phyloP scores from a whole-genome alignment of 2,888 invertebrate genomes.

The Strigamia transsilvanica region DNA sequence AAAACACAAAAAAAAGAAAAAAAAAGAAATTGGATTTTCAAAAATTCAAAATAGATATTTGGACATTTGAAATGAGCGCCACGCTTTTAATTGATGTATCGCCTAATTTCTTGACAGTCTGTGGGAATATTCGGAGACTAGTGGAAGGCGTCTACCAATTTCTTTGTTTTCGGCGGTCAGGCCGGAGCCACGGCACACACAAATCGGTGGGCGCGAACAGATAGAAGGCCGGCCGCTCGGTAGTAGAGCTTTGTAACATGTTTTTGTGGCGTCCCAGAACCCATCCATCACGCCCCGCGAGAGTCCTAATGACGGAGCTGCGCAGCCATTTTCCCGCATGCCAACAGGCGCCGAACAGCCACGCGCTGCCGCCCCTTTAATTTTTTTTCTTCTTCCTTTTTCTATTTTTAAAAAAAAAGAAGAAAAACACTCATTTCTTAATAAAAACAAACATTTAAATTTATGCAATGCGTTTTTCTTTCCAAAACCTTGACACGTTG shows the following conservation, averaged over 20 bases:
- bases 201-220: constrained; percentile 27
- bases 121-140: not conserved
- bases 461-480: not conserved
- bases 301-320: constrained; percentile 19
- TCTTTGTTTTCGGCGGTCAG: constrained; percentile 13
- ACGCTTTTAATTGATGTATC: not conserved
- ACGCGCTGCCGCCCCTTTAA: not conserved
- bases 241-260: constrained; percentile 3
- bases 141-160: not conserved
- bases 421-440: not conserved
- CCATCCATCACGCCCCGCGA: constrained; percentile 32
- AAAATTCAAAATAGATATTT: not conserved
- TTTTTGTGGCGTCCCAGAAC: constrained; percentile 1
- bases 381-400: not conserved
- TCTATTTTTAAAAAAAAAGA: not conserved
- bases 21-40: not conserved
- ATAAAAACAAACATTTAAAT: not conserved
- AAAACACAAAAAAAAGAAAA: not conserved
- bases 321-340: not conserved
- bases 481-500: not conserved
- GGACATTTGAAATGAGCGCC: not conserved
- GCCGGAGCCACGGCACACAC: constrained; percentile 21
- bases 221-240: constrained; percentile 8
- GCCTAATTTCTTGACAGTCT: constrained; percentile 12
- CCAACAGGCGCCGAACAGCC: constrained; percentile 22